phyloP scores from a whole-genome alignment of 2,113 vertebrate genomes.

The Barbus barbus region DNA sequence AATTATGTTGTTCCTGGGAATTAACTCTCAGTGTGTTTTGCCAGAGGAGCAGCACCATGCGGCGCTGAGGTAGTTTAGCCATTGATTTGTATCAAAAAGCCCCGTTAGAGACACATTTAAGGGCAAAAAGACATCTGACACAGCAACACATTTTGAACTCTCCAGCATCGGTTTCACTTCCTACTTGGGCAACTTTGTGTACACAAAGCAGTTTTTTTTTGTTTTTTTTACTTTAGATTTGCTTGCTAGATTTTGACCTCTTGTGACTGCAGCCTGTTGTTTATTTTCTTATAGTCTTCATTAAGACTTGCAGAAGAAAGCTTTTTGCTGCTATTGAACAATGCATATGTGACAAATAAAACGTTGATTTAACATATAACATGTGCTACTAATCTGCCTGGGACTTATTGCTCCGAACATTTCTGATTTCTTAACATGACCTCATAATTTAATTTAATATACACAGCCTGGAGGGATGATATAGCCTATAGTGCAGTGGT shows the following conservation, averaged over 20 bases:
- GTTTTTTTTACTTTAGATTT: background rate
- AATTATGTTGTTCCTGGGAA: slow-evolving; percentile 53
- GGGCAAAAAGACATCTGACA: background rate
- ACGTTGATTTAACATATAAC: background rate
- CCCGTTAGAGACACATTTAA: slow-evolving; percentile 17
- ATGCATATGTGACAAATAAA: slow-evolving; percentile 7
- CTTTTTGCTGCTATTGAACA: background rate
- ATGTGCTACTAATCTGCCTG: background rate
- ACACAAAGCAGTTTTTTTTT: no score
- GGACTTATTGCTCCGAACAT: background rate
- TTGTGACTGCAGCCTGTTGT: background rate
- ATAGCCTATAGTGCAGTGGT: background rate
- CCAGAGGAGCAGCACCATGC: slow-evolving; percentile 19
- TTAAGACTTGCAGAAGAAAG: background rate
- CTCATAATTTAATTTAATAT: background rate
- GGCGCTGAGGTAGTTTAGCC: slow-evolving; percentile 14
- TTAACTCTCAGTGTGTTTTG: slow-evolving; percentile 50
- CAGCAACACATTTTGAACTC: background rate
- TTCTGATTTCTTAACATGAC: background rate
- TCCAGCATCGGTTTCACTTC: slow-evolving; percentile 6
- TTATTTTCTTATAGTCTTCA: background rate
- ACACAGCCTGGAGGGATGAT: background rate
- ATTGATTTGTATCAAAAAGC: slow-evolving; percentile 47
- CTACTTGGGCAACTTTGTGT: background rate
- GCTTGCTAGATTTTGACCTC: background rate